Percentiles rank a stretch among this genome's conserved stretches.
Conservation (phyloP, 2,113 vertebrate genomes). For the Alexandromys fortis region DNA sequence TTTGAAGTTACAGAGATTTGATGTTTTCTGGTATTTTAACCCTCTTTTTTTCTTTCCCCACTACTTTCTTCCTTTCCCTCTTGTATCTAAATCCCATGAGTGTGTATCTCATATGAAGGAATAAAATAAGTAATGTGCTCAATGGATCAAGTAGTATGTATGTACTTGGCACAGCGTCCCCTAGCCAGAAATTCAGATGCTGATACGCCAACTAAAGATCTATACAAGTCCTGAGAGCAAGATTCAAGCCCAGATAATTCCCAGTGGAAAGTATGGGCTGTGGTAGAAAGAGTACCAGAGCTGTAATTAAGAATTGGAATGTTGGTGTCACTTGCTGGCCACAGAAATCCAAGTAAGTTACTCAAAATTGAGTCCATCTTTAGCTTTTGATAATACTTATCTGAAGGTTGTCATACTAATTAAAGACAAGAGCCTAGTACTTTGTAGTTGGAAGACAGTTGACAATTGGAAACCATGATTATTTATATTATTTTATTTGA, state of each 20-base stretch:
- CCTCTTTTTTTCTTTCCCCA: background rate
- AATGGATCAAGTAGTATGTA: background rate
- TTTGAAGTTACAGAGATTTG: background rate
- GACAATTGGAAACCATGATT: background rate
- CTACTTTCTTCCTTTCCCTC: background rate
- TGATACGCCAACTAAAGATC: background rate
- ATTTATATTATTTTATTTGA: conserved; percentile 1
- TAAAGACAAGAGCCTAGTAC: background rate
- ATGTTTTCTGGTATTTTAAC: background rate
- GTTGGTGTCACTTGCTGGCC: background rate
- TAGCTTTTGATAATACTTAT: background rate
- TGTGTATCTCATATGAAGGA: background rate
- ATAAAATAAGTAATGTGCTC: background rate
- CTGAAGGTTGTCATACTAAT: background rate
- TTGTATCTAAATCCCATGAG: background rate
- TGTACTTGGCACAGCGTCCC: background rate
- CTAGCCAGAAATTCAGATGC: background rate
- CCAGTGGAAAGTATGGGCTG: background rate
- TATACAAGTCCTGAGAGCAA: no score
- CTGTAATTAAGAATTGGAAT: background rate
- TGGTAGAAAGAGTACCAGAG: background rate
- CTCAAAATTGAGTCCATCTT: background rate
- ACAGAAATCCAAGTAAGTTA: background rate
- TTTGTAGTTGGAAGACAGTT: background rate
- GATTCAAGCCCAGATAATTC: no score